Percentiles rank a stretch among this genome's conserved stretches.
These are phyloP conservation scores for Triplophysa rosa DNA, from an alignment of 2,113 vertebrate genomes.

Conservation along the genomic window DNA sequence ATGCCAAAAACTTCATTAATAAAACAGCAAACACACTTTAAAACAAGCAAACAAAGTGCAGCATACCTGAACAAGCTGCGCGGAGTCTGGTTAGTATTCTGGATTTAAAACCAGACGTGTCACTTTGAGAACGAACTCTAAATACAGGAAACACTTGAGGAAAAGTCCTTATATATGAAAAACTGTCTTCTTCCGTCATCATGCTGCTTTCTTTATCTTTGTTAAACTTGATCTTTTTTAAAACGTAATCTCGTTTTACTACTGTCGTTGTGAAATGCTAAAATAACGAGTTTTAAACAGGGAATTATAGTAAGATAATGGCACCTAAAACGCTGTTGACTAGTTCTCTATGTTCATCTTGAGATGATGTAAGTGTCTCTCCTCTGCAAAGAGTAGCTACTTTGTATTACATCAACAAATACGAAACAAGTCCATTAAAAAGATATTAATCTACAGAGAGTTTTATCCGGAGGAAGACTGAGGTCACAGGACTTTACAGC, in stretches of 20 bases:
- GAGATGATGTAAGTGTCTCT: neutral
- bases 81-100: constrained; percentile 55
- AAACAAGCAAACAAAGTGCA: neutral
- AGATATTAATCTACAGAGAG: constrained; percentile 21
- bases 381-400: neutral
- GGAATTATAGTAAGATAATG: neutral
- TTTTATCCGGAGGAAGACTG: neutral
- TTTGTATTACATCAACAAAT: neutral
- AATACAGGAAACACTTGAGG: constrained; percentile 18
- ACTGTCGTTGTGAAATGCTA: neutral
- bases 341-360: neutral
- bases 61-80: constrained; percentile 54
- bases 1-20: no score
- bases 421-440: constrained; percentile 23
- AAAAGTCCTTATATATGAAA: constrained; percentile 39
- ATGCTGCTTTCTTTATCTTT: neutral
- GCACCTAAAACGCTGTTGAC: neutral
- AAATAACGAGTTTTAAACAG: neutral
- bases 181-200: constrained; percentile 46
- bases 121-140: constrained; percentile 56
- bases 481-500: neutral
- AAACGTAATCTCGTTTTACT: neutral
- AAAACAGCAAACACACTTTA: neutral
- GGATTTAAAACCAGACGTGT: constrained; percentile 55
- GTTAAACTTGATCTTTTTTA: neutral